Evolutionary conservation across 2,888 invertebrate genomes (phyloP).

Genomic region (Melanotus villosus): DNA sequence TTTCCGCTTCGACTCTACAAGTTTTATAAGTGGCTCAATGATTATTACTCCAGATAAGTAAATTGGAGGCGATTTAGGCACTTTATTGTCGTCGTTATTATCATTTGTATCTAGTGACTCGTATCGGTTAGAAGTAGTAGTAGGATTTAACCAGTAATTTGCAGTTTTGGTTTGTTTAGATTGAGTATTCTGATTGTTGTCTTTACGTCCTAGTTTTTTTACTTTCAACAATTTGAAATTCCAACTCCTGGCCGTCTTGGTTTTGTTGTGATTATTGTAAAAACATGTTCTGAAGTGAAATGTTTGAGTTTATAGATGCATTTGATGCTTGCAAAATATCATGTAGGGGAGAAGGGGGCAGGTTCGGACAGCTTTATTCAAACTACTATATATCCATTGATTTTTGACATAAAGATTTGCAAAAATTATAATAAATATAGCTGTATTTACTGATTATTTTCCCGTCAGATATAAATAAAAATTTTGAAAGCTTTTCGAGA

Average conservation of each 20-base stretch:
- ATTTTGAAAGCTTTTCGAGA: too few relatives aligned
- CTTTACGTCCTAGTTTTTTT: too few relatives aligned
- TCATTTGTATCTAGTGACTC: neutral
- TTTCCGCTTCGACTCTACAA: too few relatives aligned
- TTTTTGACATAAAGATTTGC: too few relatives aligned
- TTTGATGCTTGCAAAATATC: constrained; percentile 3
- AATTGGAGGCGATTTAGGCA: neutral
- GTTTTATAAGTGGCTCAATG: too few relatives aligned
- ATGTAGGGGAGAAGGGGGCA: too few relatives aligned
- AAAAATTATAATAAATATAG: too few relatives aligned
- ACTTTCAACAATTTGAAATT: constrained; percentile 2
- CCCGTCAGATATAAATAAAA: too few relatives aligned
- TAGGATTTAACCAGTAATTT: constrained; percentile 1
- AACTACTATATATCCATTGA: too few relatives aligned
- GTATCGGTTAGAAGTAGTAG: neutral
- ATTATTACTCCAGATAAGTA: neutral
- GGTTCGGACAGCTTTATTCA: too few relatives aligned
- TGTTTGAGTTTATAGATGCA: constrained; percentile 1
- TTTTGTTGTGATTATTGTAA: constrained; percentile 4
- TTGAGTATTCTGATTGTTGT: neutral
- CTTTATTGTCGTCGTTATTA: neutral
- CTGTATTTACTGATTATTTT: too few relatives aligned
- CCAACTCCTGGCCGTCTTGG: neutral
- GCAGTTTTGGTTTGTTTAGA: constrained; percentile 1
- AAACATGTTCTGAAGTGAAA: neutral